Conservation (phyloP, 2,113 vertebrate genomes). For the Oryzias curvinotus region DNA sequence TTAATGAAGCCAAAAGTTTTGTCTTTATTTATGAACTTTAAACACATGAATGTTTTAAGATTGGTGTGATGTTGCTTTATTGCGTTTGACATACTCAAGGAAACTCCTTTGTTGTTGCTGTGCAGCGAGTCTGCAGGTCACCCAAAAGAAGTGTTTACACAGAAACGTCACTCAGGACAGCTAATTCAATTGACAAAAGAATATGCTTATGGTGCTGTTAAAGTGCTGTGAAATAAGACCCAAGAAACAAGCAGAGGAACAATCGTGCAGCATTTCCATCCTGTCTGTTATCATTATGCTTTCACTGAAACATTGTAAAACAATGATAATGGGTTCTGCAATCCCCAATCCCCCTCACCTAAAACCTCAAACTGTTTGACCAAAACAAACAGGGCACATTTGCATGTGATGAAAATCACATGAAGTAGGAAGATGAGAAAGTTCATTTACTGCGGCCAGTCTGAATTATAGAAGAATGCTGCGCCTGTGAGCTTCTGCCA, state of each 20-base stretch:
- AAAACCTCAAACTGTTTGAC: conserved; percentile 37
- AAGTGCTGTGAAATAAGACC: conserved; percentile 36
- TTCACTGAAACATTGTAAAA: conserved; percentile 43
- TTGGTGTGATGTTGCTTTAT: conserved; percentile 3
- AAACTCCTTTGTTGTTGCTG: conserved; percentile 5
- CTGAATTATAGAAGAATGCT: conserved; percentile 45
- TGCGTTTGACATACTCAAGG: background rate
- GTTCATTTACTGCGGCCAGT: conserved; percentile 53
- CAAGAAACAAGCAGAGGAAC: conserved; percentile 31
- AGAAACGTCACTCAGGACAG: conserved; percentile 25
- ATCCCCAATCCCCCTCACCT: conserved; percentile 9
- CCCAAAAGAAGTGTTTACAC: conserved; percentile 54
- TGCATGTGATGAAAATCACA: conserved; percentile 48
- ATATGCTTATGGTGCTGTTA: conserved; percentile 48
- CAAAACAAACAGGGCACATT: conserved; percentile 61
- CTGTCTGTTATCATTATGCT: conserved; percentile 49
- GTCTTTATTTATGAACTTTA: conserved; percentile 22
- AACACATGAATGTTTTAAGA: conserved; percentile 25
- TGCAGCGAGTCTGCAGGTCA: conserved; percentile 47
- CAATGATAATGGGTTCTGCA: conserved; percentile 33
- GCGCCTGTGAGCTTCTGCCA: conserved; percentile 34
- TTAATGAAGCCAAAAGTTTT: conserved; percentile 17
- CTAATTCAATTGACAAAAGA: conserved; percentile 53
- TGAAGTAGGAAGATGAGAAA: conserved; percentile 46
- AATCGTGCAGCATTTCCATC: conserved; percentile 45